Conservation (phyloP, 2,797 vertebrate species). For the Platyrinchus mystaceus region DNA sequence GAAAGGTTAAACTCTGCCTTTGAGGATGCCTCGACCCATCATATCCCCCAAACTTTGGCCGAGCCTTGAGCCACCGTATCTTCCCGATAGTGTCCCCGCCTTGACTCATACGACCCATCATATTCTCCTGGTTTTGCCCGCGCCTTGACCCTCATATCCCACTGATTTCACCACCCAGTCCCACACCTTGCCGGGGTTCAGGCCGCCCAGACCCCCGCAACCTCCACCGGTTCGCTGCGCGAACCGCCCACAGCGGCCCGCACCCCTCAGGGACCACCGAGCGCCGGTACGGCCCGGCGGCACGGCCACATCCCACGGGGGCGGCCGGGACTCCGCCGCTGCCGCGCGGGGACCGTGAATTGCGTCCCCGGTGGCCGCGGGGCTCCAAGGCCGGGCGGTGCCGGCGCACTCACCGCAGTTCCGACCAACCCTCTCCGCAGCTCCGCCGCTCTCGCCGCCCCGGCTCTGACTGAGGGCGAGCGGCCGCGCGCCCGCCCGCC, state of each 20-base stretch:
- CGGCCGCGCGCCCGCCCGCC: accelerated
- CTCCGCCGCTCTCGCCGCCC: accelerated
- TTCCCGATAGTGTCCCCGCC: not conserved
- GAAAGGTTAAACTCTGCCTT: not conserved
- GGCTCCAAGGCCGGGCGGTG: not conserved
- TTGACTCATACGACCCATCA: not conserved
- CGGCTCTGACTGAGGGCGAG: not conserved
- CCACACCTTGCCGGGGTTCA: not conserved
- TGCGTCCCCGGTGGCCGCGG: not conserved
- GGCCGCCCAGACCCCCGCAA: too few species aligned
- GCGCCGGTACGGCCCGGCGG: not conserved
- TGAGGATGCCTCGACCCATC: not conserved
- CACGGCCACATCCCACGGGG: too few species aligned
- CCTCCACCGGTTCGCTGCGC: too few species aligned
- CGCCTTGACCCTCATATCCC: accelerated
- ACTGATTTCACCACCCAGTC: accelerated
- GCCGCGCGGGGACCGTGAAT: accelerated
- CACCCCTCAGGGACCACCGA: not conserved
- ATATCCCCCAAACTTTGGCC: accelerated
- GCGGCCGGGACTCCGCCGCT: accelerated
- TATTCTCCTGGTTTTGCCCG: accelerated
- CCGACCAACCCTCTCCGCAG: not conserved
- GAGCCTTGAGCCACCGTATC: accelerated
- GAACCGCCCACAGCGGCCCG: not conserved
- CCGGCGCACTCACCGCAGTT: not conserved